phyloP scores from a whole-genome alignment of 1,140 invertebrate species.

The Oedothorax gibbosus region DNA sequence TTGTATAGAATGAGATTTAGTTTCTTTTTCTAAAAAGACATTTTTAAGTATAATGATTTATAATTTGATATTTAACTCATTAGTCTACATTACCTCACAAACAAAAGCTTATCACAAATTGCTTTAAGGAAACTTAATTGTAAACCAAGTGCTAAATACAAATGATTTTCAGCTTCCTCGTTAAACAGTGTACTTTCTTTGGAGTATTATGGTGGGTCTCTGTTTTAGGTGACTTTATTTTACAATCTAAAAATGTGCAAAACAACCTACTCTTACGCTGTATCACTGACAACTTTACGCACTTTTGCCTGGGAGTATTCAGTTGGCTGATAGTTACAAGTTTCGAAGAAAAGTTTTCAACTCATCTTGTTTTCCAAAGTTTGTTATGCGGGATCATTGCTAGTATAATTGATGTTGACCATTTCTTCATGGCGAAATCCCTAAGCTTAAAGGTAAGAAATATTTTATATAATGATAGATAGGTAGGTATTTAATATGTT shows the following conservation, averaged over 20 bases:
- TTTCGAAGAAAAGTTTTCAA: constrained; percentile 19
- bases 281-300: constrained; percentile 13
- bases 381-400: constrained; percentile 63
- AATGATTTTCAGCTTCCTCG: neutral
- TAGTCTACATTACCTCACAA: no score
- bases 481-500: no score
- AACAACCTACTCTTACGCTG: neutral
- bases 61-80: no score
- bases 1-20: no score
- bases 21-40: no score
- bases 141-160: neutral
- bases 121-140: no score
- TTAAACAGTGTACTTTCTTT: neutral
- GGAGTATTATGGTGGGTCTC: neutral
- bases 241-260: neutral
- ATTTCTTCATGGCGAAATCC: constrained; percentile 66
- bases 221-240: neutral
- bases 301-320: constrained; percentile 19
- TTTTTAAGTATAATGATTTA: no score
- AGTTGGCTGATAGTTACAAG: constrained; percentile 41
- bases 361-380: neutral
- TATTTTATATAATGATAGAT: neutral
- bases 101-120: no score
- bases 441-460: constrained; percentile 63
- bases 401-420: constrained; percentile 66